Evolutionary conservation across 1,140 invertebrate species (phyloP), one percentile per base, ranked within the genome.

Genomic region (Pseudomyrmex pallidus): DNA sequence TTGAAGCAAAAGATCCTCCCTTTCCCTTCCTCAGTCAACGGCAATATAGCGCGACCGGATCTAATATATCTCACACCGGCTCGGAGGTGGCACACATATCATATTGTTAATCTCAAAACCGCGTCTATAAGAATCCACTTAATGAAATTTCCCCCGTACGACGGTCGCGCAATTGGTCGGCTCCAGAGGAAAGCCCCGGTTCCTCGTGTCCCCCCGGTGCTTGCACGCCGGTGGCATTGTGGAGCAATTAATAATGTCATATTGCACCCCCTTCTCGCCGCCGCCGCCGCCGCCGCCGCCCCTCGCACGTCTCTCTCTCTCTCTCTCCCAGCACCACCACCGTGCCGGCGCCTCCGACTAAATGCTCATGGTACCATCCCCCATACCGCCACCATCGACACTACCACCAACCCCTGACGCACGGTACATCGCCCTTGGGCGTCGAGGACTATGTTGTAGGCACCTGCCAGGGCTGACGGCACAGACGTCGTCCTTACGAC

Each of bases 231-330:
- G 88, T 83, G 83, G 89, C 88, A 93, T 93, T 91, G 90, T 90
- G 85, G 86, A 90, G 91, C 91, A 91, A 93, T 93, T 93, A 93
- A 93, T 93, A 92, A 93, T 92, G 92, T 92, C 91, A 92, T 93
- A 92, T 92, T 90, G 91, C 91, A 74, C 83, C 89, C 90, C 87
- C 87, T 84, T 80, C 35, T 59, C 78, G 66, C 85, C 82, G 54
- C 64, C 84, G 66, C 85, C 84, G 10, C 66, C 84, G 25, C 25
- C 25, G 25, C 25, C 25, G 25, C 25, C 25, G 20, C 20, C n/a
- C n/a, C n/a, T n/a, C n/a, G n/a, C n/a, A n/a, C n/a, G n/a, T n/a
- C n/a, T n/a, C n/a, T n/a, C n/a, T n/a, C n/a, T n/a, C n/a, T n/a
- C n/a, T n/a, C 62, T 22, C 76, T 86, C n/a, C 84, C 83, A 7